Percentiles rank a stretch among this genome's conserved stretches.
These are phyloP conservation scores for Cephus rjabovi DNA, from an alignment of 2,888 invertebrate species.

Conservation along the genomic window DNA sequence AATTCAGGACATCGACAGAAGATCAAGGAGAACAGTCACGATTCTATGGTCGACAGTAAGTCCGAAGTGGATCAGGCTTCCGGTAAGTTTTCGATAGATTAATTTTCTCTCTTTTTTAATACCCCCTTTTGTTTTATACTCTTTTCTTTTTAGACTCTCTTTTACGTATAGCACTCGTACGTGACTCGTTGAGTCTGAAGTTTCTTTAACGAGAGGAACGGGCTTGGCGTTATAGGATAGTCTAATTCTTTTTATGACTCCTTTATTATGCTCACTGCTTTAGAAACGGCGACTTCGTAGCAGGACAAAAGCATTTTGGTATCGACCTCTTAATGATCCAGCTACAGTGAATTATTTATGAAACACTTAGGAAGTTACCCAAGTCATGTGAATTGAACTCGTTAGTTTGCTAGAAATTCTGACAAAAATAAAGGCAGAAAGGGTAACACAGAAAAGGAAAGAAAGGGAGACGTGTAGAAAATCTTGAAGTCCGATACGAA, in stretches of 20 bases:
- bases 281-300: neutral
- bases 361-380: neutral
- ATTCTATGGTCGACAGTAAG: conserved; percentile 42
- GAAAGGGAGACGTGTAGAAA: neutral
- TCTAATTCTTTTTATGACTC: neutral
- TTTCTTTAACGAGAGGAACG: conserved; percentile 29
- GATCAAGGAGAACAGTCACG: conserved; percentile 35
- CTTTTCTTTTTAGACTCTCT: conserved; percentile 8
- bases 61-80: conserved; percentile 39
- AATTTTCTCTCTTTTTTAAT: conserved; percentile 1
- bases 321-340: neutral
- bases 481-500: neutral
- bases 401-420: neutral
- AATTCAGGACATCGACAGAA: conserved; percentile 31
- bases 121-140: neutral
- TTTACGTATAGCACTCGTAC: conserved; percentile 30
- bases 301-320: neutral
- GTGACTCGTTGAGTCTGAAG: conserved; percentile 30
- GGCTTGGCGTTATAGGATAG: neutral
- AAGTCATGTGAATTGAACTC: neutral
- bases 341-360: neutral
- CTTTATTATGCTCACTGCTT: neutral
- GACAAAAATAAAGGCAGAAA: neutral
- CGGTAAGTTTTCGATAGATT: conserved; percentile 45
- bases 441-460: neutral